Evolutionary conservation across 2,113 vertebrate species (phyloP).

Genomic region (Oncorhynchus clarkii): DNA sequence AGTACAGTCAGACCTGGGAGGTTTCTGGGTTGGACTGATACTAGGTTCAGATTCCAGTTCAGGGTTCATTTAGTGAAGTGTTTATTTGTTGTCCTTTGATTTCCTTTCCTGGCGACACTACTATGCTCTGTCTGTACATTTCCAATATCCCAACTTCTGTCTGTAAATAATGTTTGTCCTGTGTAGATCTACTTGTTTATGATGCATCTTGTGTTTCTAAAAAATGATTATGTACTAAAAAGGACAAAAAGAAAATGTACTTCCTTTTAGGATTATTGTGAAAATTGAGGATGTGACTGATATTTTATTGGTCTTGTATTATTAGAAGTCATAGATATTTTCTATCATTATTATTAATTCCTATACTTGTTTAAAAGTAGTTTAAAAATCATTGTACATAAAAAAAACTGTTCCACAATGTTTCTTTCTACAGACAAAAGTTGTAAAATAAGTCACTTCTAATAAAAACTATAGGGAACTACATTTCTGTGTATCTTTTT

Average conservation of each 20-base stretch:
- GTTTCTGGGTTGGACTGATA: constrained; percentile 9
- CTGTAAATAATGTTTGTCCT: constrained; percentile 78
- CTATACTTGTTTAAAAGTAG: constrained; percentile 78
- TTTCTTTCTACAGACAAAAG: constrained; percentile 71
- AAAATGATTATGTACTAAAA: constrained; percentile 81
- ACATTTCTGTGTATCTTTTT: constrained; percentile 57
- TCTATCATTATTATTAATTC: constrained; percentile 71
- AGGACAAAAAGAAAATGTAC: constrained; percentile 77
- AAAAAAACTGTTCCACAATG: constrained; percentile 65
- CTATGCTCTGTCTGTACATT: constrained; percentile 73
- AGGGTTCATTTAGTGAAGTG: constrained; percentile 36
- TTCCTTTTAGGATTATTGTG: constrained; percentile 77
- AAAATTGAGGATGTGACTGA: constrained; percentile 68
- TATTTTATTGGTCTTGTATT: constrained; percentile 69
- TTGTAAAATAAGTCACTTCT: constrained; percentile 77
- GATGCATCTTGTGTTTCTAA: constrained; percentile 76
- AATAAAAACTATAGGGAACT: constrained; percentile 78
- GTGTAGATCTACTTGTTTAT: constrained; percentile 74
- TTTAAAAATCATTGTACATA: constrained; percentile 73
- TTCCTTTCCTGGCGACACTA: constrained; percentile 54
- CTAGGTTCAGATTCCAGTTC: constrained; percentile 41
- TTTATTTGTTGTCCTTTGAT: constrained; percentile 42
- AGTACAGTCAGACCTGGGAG: constrained; percentile 41
- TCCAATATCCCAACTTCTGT: constrained; percentile 62
- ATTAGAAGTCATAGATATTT: constrained; percentile 73